Evolutionary conservation across 2,888 invertebrate genomes (phyloP).

Genomic region (Strigamia maritima): DNA sequence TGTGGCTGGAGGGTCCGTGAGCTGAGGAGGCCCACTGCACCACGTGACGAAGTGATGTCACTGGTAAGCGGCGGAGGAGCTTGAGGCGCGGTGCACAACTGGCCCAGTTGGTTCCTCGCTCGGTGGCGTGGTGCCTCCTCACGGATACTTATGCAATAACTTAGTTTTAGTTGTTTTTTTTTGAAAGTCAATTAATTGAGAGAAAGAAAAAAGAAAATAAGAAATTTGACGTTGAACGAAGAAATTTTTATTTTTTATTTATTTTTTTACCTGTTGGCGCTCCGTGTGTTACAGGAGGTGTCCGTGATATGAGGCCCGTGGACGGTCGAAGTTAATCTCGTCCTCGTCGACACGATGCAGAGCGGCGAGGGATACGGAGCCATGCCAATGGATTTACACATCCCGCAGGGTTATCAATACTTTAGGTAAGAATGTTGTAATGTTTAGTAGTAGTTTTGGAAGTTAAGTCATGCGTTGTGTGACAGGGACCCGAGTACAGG

Average conservation of each 20-base stretch:
- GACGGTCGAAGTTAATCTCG: conserved; percentile 4
- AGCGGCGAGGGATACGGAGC: conserved; percentile 43
- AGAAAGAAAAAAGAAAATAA: neutral
- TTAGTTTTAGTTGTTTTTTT: neutral
- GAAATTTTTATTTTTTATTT: neutral
- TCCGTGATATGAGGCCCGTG: neutral
- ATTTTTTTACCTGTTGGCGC: neutral
- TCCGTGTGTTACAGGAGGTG: neutral
- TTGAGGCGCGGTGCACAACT: conserved; percentile 4
- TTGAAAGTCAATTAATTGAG: neutral
- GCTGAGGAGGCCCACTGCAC: conserved; percentile 4
- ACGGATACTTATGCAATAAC: neutral
- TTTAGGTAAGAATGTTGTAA: conserved; percentile 66
- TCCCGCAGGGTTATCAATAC: conserved; percentile 86
- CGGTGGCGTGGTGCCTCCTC: conserved; percentile 4
- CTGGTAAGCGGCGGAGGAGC: conserved; percentile 4
- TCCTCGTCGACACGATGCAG: conserved; percentile 40
- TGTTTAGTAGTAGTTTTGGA: neutral
- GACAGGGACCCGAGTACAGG: neutral
- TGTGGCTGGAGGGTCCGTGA: neutral
- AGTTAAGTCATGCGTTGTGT: neutral
- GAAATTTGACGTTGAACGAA: neutral
- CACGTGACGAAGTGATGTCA: conserved; percentile 4
- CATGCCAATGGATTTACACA: conserved; percentile 88
- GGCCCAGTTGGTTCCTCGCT: conserved; percentile 4